Conservation (phyloP, 1,140 invertebrate species). For the Zaprionus africanus region DNA sequence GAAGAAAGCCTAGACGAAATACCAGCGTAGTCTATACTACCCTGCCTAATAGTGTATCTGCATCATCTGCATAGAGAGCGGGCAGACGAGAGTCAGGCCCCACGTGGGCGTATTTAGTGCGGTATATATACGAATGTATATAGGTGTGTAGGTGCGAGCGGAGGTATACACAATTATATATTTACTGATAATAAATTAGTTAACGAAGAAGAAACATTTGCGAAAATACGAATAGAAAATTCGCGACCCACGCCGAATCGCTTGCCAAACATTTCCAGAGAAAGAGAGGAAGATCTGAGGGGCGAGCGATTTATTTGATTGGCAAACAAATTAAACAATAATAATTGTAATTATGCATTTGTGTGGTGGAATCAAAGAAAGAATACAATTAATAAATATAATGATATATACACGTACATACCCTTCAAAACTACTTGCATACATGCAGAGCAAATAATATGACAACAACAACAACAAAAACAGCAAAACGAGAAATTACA, state of each 20-base stretch:
- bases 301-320: slow-evolving; percentile 35
- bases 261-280: slow-evolving; percentile 64
- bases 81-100: slow-evolving; percentile 17
- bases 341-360: slow-evolving; percentile 82
- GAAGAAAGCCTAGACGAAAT: slow-evolving; percentile 57
- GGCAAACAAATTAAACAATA: slow-evolving; percentile 70
- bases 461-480: slow-evolving; percentile 25
- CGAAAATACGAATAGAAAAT: slow-evolving; percentile 50
- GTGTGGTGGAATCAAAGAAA: slow-evolving; percentile 60
- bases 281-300: neutral
- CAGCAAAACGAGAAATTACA: slow-evolving; percentile 24
- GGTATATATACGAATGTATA: slow-evolving; percentile 39
- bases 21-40: slow-evolving; percentile 7
- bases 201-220: slow-evolving; percentile 49
- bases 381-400: slow-evolving; percentile 56
- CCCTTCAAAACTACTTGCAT: slow-evolving; percentile 10
- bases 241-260: slow-evolving; percentile 25
- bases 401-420: slow-evolving; percentile 45
- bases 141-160: slow-evolving; percentile 29
- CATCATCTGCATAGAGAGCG: neutral
- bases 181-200: slow-evolving; percentile 79
- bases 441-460: slow-evolving; percentile 21
- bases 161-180: slow-evolving; percentile 60
- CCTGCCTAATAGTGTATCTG: slow-evolving; percentile 13
- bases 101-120: slow-evolving; percentile 40